Percentiles rank a stretch among this genome's conserved stretches.
These are phyloP conservation scores for Rhaphigaster nebulosa DNA, from an alignment of 2,888 invertebrate genomes.

Conservation along the genomic window DNA sequence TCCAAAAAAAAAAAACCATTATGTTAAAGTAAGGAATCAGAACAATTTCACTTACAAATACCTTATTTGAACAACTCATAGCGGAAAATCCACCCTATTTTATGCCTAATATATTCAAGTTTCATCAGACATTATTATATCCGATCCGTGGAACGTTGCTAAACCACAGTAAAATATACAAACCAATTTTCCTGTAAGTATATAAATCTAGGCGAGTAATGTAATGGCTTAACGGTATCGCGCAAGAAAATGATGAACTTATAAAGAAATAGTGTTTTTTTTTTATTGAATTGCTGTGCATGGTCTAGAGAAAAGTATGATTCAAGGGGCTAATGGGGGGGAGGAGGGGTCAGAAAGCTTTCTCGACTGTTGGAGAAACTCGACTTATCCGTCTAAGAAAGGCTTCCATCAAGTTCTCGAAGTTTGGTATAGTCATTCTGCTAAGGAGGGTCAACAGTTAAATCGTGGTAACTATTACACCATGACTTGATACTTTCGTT, in stretches of 20 bases:
- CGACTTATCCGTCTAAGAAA: not conserved
- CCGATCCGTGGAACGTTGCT: not conserved
- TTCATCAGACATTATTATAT: not conserved
- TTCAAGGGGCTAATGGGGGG: not conserved
- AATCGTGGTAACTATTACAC: not conserved
- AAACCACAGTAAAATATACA: not conserved
- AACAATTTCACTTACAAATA: not conserved
- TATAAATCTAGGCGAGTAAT: not conserved
- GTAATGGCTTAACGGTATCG: not conserved
- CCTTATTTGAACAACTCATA: not conserved
- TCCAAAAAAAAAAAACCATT: no score
- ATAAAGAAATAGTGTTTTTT: not conserved
- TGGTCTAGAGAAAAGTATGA: not conserved
- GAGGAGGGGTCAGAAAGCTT: not conserved
- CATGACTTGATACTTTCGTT: not conserved
- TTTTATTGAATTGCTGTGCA: not conserved
- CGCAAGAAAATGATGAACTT: not conserved
- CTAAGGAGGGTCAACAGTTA: not conserved
- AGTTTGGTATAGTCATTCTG: not conserved
- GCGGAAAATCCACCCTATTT: not conserved
- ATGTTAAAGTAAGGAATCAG: not conserved
- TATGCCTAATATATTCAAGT: not conserved
- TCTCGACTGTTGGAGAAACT: constrained; percentile 6
- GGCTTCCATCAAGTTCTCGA: constrained; percentile 4
- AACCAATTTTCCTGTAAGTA: not conserved